These are phyloP conservation scores for Sylvicapra grimmia DNA, from an alignment of 2,113 vertebrate species.

Conservation along the genomic window DNA sequence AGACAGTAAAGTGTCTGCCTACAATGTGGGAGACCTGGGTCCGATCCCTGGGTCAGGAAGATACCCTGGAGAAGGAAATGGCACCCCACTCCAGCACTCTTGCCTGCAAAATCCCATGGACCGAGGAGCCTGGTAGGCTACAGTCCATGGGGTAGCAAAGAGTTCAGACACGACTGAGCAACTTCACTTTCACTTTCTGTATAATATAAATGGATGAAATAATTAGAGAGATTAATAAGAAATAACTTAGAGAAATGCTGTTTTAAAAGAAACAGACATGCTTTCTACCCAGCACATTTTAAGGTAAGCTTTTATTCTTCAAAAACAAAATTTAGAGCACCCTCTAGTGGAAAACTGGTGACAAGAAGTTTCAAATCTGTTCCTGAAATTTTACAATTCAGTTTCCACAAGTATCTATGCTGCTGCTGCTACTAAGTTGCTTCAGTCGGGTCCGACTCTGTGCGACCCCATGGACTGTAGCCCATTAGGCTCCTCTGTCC, in stretches of 20 bases:
- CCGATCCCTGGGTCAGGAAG: too few species aligned
- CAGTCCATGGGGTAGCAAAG: too few species aligned
- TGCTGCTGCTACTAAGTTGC: neutral
- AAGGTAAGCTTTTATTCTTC: neutral
- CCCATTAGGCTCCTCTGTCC: neutral
- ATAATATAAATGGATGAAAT: neutral
- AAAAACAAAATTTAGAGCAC: constrained; percentile 2
- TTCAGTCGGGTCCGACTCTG: neutral
- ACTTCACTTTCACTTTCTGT: too few species aligned
- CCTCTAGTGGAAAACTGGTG: constrained; percentile 54
- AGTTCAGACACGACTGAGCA: too few species aligned
- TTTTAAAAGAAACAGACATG: neutral
- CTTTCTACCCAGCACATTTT: neutral
- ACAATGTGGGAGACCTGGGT: too few species aligned
- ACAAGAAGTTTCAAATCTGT: neutral
- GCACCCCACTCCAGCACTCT: too few species aligned
- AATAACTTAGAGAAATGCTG: neutral
- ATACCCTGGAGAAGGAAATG: too few species aligned
- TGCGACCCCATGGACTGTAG: neutral
- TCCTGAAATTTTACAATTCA: neutral
- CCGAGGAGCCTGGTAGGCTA: too few species aligned
- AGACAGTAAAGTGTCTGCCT: too few species aligned
- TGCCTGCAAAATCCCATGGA: too few species aligned
- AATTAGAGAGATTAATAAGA: neutral
- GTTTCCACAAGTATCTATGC: neutral